Evolutionary conservation across 30 jellyfish, hydroid and myxozoan genomes (phyloP).

Genomic region (Aurelia sp.): DNA sequence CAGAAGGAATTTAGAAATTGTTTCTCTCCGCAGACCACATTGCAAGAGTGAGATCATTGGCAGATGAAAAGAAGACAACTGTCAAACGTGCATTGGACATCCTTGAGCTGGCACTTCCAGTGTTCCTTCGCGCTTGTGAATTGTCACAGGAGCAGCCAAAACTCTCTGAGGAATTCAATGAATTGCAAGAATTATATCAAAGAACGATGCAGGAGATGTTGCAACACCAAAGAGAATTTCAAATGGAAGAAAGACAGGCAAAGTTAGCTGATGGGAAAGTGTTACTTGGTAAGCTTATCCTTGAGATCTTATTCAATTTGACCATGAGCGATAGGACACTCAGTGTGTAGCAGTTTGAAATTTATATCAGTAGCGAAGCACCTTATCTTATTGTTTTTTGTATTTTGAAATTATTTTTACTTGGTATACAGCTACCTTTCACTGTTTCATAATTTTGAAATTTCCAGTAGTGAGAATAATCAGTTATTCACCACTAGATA

Average conservation of each 20-base stretch:
- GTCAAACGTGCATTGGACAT: conserved; percentile 62
- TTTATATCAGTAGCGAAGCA: too few species aligned
- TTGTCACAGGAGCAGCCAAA: conserved; percentile 17
- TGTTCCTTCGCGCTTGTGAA: conserved; percentile 44
- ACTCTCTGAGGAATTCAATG: conserved; percentile 42
- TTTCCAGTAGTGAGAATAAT: too few species aligned
- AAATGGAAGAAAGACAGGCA: conserved; percentile 53
- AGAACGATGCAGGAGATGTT: conserved; percentile 28
- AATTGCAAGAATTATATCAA: conserved; percentile 53
- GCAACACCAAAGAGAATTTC: conserved; percentile 35
- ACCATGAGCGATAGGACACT: too few species aligned
- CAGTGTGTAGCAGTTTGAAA: too few species aligned
- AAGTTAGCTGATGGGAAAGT: conserved; percentile 47
- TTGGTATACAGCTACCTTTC: too few species aligned
- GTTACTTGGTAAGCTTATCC: conserved; percentile 22
- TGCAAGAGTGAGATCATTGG: conserved; percentile 28
- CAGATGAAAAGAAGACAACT: conserved; percentile 51
- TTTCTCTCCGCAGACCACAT: conserved; percentile 5
- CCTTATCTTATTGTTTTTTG: too few species aligned
- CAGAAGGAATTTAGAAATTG: too few species aligned
- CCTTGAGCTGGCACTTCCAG: conserved; percentile 52
- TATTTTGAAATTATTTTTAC: too few species aligned
- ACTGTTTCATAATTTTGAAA: too few species aligned
- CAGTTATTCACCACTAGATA: too few species aligned
- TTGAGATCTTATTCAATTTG: too few species aligned